These are phyloP conservation scores for Anguilla rostrata DNA, from an alignment of 2,113 vertebrate species.

Conservation along the genomic window DNA sequence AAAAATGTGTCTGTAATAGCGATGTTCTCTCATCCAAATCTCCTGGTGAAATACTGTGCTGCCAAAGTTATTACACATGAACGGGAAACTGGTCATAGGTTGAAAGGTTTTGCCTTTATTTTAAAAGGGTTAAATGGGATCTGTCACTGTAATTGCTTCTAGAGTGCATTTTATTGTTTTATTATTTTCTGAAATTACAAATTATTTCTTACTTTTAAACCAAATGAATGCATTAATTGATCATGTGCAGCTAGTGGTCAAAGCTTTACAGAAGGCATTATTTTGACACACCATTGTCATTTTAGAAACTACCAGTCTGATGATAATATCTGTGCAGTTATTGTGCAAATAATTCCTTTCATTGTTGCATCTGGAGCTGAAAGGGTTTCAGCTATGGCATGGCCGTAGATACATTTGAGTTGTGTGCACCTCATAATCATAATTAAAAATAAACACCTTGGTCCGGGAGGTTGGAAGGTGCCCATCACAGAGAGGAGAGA, in stretches of 20 bases:
- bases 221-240: background rate
- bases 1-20: background rate
- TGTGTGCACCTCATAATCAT: constrained; percentile 33
- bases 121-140: too few relatives aligned
- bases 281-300: background rate
- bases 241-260: too few relatives aligned
- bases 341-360: background rate
- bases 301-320: background rate
- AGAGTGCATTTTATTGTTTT: background rate
- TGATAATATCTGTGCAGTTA: background rate
- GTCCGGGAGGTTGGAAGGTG: constrained; percentile 37
- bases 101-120: background rate
- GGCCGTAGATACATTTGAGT: background rate
- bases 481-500: constrained; percentile 52
- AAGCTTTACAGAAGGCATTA: too few relatives aligned
- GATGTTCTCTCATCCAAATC: background rate
- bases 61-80: background rate
- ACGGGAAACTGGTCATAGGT: background rate
- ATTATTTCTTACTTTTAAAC: background rate
- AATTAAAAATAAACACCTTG: constrained; percentile 44
- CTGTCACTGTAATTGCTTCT: too few relatives aligned
- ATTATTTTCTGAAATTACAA: background rate
- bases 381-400: background rate
- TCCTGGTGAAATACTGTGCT: background rate
- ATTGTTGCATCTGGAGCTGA: background rate